phyloP scores from a whole-genome alignment of 1,140 invertebrate species.

The Lepidurus arcticus region DNA sequence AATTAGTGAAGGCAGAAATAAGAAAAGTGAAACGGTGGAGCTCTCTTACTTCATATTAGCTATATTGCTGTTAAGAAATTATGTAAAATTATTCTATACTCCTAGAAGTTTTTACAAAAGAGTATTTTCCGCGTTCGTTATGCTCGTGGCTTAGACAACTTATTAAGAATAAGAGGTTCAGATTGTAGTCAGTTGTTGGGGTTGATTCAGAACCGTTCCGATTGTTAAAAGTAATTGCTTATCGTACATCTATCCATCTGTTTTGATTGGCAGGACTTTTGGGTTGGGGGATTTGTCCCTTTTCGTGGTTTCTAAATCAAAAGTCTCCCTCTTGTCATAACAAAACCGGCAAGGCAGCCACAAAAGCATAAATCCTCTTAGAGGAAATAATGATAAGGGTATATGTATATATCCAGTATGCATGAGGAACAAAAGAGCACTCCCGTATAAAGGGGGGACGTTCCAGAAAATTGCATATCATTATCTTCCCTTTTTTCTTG shows the following conservation, averaged over 20 bases:
- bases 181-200: no score
- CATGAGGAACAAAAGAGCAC: background rate
- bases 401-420: constrained; percentile 2
- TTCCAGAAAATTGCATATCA: background rate
- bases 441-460: background rate
- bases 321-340: constrained; percentile 1
- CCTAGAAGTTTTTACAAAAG: no score
- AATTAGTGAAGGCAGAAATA: no score
- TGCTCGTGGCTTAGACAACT: no score
- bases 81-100: no score
- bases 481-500: background rate
- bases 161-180: no score
- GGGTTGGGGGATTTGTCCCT: background rate
- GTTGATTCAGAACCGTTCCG: no score
- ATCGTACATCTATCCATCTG: background rate
- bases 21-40: no score
- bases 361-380: background rate
- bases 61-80: no score
- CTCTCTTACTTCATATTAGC: no score
- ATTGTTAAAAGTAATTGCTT: no score
- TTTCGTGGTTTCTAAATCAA: constrained; percentile 5
- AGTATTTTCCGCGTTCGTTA: no score
- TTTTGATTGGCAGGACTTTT: background rate
- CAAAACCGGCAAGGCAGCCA: background rate
- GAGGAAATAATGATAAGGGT: constrained; percentile 19